Conservation (phyloP, 2,888 invertebrate species). For the Cremastinae sp. region DNA sequence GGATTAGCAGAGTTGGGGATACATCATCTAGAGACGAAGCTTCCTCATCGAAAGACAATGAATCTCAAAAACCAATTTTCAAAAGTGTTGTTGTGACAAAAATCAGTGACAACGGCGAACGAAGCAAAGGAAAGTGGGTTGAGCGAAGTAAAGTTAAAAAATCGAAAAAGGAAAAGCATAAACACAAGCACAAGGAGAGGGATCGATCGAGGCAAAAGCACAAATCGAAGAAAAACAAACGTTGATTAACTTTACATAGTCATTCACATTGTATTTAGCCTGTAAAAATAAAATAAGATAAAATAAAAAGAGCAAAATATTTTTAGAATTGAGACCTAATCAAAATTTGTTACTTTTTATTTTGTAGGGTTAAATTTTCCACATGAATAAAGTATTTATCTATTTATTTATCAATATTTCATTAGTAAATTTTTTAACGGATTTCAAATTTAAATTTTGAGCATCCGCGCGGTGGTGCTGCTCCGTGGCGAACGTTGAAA, state of each 20-base stretch:
- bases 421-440: too few relatives aligned
- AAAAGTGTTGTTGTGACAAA: slow-evolving; percentile 67
- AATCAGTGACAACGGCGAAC: slow-evolving; percentile 36
- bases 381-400: too few relatives aligned
- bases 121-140: slow-evolving; percentile 70
- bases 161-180: slow-evolving; percentile 76
- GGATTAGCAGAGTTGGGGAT: slow-evolving; percentile 64
- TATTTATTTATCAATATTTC: too few relatives aligned
- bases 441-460: too few relatives aligned
- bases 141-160: slow-evolving; percentile 69
- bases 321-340: too few relatives aligned
- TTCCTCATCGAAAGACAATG: slow-evolving; percentile 33
- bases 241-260: slow-evolving; percentile 38
- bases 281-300: too few relatives aligned
- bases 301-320: too few relatives aligned
- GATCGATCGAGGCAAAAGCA: slow-evolving; percentile 72
- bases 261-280: neutral
- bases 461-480: too few relatives aligned
- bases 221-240: slow-evolving; percentile 74
- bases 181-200: slow-evolving; percentile 75
- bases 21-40: slow-evolving; percentile 11
- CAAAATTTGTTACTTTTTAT: too few relatives aligned
- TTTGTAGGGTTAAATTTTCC: too few relatives aligned
- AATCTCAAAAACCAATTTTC: slow-evolving; percentile 66
- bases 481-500: too few relatives aligned